A percentile compares a stretch with the other conserved stretches of the same genome.
phyloP scores from a whole-genome alignment of 2,797 vertebrate genomes.

The Fistularia tabacaria region DNA sequence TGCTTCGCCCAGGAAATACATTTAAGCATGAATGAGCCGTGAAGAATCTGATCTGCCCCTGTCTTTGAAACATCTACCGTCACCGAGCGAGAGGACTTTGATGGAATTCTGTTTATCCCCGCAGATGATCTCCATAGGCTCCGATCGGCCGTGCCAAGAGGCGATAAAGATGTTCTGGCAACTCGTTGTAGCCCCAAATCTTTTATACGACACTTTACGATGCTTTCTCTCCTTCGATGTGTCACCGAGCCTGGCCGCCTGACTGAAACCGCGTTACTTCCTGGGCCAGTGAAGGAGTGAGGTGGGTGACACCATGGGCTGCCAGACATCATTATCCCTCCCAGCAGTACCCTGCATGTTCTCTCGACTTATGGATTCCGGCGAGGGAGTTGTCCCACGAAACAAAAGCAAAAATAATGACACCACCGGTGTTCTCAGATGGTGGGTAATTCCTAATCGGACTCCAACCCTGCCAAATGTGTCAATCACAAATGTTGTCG shows the following conservation, averaged over 20 bases:
- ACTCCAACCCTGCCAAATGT: slow-evolving; percentile 11
- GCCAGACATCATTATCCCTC: slow-evolving; percentile 66
- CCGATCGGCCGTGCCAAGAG: no score
- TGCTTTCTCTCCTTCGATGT: background rate
- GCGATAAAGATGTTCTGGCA: no score
- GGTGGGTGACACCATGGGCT: slow-evolving; percentile 39
- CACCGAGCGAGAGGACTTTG: no score
- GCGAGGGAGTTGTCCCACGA: slow-evolving; percentile 16
- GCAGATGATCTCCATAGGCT: no score
- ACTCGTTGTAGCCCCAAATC: no score
- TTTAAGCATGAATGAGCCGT: no score
- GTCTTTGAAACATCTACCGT: no score
- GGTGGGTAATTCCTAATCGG: slow-evolving; percentile 22
- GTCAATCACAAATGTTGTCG: slow-evolving; percentile 21
- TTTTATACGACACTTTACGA: no score
- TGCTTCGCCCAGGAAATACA: no score
- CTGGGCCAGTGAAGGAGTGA: slow-evolving; percentile 30
- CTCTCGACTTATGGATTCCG: slow-evolving; percentile 36
- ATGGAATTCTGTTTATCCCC: no score
- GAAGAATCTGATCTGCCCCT: no score
- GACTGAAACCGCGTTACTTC: slow-evolving; percentile 15
- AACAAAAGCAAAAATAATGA: slow-evolving; percentile 41
- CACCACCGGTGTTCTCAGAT: slow-evolving; percentile 35
- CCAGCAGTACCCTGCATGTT: slow-evolving; percentile 38
- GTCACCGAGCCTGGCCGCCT: slow-evolving; percentile 13